Conservation (phyloP, 2,888 invertebrate genomes). For the Ophioninae sp. region DNA sequence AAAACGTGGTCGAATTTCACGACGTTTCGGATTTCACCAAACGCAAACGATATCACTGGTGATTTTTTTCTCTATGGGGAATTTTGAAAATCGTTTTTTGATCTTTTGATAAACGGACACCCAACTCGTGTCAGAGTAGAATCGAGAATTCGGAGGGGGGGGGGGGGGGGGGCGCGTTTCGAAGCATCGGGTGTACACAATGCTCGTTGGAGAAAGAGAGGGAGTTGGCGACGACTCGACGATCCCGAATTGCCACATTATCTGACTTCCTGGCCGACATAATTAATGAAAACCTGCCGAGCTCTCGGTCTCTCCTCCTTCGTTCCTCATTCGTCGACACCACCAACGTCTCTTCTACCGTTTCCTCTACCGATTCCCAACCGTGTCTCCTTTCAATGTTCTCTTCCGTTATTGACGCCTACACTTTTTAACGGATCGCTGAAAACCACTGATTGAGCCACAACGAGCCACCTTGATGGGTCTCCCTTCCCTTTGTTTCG, state of each 20-base stretch:
- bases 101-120: background rate
- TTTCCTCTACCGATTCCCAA: background rate
- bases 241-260: slow-evolving; percentile 62
- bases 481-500: no score
- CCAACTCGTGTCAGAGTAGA: background rate
- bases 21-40: background rate
- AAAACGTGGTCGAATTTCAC: background rate
- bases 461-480: background rate
- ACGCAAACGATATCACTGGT: background rate
- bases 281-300: slow-evolving; percentile 61
- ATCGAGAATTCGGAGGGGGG: slow-evolving; percentile 31
- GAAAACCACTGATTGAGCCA: background rate
- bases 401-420: background rate
- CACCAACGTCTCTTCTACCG: background rate
- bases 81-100: background rate
- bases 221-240: slow-evolving; percentile 40
- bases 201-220: slow-evolving; percentile 17
- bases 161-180: slow-evolving; percentile 41
- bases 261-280: slow-evolving; percentile 58
- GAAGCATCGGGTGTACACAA: background rate
- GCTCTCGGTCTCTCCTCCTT: slow-evolving; percentile 5
- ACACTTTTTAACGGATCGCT: background rate
- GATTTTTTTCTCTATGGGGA: background rate
- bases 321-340: background rate
- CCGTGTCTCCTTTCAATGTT: background rate